Conservation (phyloP, 2,797 vertebrate genomes). For the Saguinus oedipus region DNA sequence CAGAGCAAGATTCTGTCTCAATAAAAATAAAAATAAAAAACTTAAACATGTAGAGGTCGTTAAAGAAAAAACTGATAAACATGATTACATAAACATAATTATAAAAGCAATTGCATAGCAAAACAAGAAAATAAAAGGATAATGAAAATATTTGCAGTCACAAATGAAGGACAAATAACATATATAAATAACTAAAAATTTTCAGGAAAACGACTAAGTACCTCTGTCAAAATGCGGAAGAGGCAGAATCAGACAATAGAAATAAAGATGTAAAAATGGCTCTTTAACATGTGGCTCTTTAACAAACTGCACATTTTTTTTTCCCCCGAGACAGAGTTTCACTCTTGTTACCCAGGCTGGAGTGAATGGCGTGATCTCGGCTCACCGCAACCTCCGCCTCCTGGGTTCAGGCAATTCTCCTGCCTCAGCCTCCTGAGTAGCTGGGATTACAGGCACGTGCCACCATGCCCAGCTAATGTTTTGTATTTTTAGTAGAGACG, state of each 20-base stretch:
- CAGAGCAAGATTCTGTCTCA: no score
- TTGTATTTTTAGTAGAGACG: no score
- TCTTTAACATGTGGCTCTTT: neutral
- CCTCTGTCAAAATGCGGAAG: neutral
- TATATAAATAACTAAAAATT: neutral
- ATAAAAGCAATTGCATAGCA: neutral
- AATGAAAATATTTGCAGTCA: neutral
- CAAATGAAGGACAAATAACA: neutral
- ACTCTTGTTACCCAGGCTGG: no score
- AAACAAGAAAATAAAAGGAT: neutral
- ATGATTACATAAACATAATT: neutral
- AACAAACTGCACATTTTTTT: no score
- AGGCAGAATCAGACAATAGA: neutral
- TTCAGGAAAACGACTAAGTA: neutral
- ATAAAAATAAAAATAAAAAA: neutral
- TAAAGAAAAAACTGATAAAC: neutral
- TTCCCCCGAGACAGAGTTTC: no score
- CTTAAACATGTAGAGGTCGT: neutral
- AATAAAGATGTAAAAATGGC: neutral
- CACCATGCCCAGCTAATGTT: no score
- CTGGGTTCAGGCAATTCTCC: no score
- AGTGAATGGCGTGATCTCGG: no score
- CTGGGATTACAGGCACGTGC: no score
- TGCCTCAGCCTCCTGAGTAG: no score
- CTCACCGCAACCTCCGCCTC: no score